These are phyloP conservation scores for Eupithecia tripunctaria DNA, from an alignment of 2,888 invertebrate species.

Conservation along the genomic window DNA sequence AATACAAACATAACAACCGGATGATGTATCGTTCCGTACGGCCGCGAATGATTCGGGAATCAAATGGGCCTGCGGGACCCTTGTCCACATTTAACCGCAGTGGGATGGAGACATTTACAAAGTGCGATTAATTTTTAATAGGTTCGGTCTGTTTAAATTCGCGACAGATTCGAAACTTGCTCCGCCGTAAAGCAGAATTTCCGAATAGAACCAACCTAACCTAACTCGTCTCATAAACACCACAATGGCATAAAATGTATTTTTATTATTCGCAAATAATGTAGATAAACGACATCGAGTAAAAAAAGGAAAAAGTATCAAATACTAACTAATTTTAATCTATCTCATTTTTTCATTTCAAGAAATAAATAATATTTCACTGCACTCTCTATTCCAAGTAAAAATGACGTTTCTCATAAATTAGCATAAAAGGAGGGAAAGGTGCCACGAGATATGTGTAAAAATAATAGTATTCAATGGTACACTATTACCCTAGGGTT, in stretches of 20 bases:
- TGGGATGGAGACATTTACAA: neutral
- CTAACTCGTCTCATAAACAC: too few species aligned
- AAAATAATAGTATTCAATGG: neutral
- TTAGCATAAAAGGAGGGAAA: conserved; percentile 31
- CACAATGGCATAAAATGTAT: neutral
- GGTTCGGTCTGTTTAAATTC: neutral
- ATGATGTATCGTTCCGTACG: neutral
- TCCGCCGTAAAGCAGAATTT: neutral
- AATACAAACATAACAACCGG: neutral
- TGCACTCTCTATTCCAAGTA: conserved; percentile 23
- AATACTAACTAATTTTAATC: neutral
- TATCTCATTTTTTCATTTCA: conserved; percentile 2
- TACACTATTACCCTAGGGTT: too few species aligned
- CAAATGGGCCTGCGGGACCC: neutral
- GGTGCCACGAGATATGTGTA: neutral
- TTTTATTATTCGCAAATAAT: neutral
- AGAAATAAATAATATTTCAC: conserved; percentile 20
- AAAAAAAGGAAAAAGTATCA: neutral
- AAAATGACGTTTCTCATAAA: conserved; percentile 28
- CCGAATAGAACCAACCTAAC: too few species aligned
- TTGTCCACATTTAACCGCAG: neutral
- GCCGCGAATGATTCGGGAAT: neutral
- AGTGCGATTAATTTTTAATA: neutral
- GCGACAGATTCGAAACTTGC: neutral
- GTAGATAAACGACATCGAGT: neutral